Percentiles rank a stretch among this genome's conserved stretches.
Conservation (phyloP, 1,140 invertebrate species). For the Trichomalopsis sarcophagae region DNA sequence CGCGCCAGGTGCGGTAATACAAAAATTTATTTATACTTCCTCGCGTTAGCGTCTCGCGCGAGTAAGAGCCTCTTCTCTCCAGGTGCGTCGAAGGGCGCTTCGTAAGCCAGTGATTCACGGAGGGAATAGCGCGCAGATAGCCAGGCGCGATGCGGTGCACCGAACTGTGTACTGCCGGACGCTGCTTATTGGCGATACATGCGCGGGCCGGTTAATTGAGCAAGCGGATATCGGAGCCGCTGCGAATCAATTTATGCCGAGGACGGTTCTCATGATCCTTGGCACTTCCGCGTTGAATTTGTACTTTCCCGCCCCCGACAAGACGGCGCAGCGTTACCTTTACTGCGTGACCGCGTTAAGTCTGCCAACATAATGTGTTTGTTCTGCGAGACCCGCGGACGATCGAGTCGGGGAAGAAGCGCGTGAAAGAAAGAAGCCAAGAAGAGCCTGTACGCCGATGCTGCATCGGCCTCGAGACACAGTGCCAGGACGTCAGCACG, state of each 20-base stretch:
- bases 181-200: not conserved
- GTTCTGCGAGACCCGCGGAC: too few relatives aligned
- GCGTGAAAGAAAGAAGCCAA: slow-evolving; percentile 27
- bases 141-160: not conserved
- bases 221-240: not conserved
- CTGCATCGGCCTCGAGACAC: too few relatives aligned
- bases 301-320: not conserved
- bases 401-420: not conserved
- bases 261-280: not conserved
- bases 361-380: too few relatives aligned
- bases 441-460: not conserved
- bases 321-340: not conserved
- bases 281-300: not conserved
- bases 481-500: slow-evolving; percentile 48
- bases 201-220: slow-evolving; percentile 17
- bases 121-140: not conserved
- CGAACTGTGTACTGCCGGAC: not conserved
- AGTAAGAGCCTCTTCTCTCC: not conserved
- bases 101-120: not conserved
- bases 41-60: not conserved
- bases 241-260: not conserved
- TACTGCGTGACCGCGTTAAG: too few relatives aligned
- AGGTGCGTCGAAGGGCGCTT: not conserved
- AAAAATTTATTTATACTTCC: slow-evolving; percentile 30
- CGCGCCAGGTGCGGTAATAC: not conserved